phyloP scores from a whole-genome alignment of 2,888 invertebrate species.

The Empis livida region DNA sequence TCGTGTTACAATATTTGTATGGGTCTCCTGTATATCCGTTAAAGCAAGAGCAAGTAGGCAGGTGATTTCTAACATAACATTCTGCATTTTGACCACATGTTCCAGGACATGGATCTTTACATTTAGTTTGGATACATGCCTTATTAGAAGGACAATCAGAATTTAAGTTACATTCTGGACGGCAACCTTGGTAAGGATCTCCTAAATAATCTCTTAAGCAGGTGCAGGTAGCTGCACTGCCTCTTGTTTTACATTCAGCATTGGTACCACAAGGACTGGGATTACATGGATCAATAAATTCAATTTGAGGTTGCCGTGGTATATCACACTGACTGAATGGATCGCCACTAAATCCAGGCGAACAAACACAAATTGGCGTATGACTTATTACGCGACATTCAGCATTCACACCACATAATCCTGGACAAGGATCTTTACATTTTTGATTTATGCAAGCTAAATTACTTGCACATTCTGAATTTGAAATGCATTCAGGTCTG shows the following conservation, averaged over 20 bases:
- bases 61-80: constrained; percentile 75
- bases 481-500: constrained; percentile 52
- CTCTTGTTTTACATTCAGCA: constrained; percentile 66
- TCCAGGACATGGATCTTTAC: constrained; percentile 71
- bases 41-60: constrained; percentile 66
- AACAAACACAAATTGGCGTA: constrained; percentile 53
- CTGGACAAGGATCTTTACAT: constrained; percentile 52
- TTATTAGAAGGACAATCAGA: constrained; percentile 71
- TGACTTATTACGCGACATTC: constrained; percentile 54
- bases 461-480: constrained; percentile 52
- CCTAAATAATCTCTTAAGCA: constrained; percentile 69
- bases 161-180: constrained; percentile 68
- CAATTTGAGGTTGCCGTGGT: constrained; percentile 33
- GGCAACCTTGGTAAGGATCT: constrained; percentile 71
- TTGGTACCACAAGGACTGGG: constrained; percentile 77
- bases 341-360: constrained; percentile 48
- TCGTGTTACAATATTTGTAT: constrained; percentile 58
- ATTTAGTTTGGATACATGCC: constrained; percentile 68
- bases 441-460: constrained; percentile 48
- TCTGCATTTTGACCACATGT: constrained; percentile 69
- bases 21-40: constrained; percentile 81
- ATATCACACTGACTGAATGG: constrained; percentile 44
- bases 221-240: constrained; percentile 70
- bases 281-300: constrained; percentile 51
- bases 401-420: constrained; percentile 51